Conservation (phyloP, 1,140 invertebrate species). For the Archivesica marissinica region DNA sequence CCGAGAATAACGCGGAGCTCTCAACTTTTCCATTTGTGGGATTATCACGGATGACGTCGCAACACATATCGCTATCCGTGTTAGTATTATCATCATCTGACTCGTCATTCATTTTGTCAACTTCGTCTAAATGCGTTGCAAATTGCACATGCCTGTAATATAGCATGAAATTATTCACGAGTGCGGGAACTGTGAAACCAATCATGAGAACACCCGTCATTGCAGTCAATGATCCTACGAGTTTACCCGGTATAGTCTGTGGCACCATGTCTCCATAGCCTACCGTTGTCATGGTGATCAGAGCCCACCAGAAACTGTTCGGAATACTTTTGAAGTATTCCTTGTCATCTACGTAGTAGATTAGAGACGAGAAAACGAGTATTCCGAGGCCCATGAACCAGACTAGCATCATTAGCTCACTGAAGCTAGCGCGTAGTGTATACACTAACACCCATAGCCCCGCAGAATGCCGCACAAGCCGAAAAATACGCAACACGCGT, state of each 20-base stretch:
- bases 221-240: constrained; percentile 87
- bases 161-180: constrained; percentile 61
- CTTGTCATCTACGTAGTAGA: constrained; percentile 86
- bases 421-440: constrained; percentile 98
- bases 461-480: constrained; percentile 90
- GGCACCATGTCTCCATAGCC: constrained; percentile 84
- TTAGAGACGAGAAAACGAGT: constrained; percentile 98
- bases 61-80: neutral
- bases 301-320: constrained; percentile 83
- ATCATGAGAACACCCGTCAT: constrained; percentile 99
- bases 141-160: constrained; percentile 64
- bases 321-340: constrained; percentile 76
- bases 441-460: constrained; percentile 98
- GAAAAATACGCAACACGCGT: constrained; percentile 70
- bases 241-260: constrained; percentile 70
- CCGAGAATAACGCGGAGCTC: neutral
- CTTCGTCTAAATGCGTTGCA: constrained; percentile 48
- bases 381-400: constrained; percentile 99
- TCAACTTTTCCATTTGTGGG: neutral
- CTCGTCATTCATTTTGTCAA: constrained; percentile 20
- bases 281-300: constrained; percentile 85
- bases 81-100: neutral
- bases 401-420: constrained; percentile 98
- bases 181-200: constrained; percentile 83
- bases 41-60: neutral